phyloP scores from a whole-genome alignment of 2,113 vertebrate genomes.

The Archocentrus centrarchus region DNA sequence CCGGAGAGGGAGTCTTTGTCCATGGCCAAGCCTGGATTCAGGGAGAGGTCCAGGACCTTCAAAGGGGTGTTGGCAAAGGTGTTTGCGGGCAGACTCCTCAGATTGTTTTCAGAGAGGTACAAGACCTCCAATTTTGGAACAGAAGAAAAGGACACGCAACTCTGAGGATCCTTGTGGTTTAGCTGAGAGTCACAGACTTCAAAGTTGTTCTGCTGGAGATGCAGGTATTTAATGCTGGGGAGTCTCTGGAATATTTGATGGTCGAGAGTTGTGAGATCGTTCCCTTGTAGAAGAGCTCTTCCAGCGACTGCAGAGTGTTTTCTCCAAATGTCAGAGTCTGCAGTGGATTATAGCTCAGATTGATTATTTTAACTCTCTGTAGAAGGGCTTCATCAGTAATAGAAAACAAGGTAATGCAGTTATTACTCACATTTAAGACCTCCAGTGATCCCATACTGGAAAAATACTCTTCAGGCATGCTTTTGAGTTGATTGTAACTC shows the following conservation, averaged over 20 bases:
- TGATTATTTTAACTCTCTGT: conserved; percentile 78
- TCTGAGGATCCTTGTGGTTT: conserved; percentile 21
- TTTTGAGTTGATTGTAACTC: conserved; percentile 91
- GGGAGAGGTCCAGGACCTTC: conserved; percentile 86
- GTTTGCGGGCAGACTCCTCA: conserved; percentile 76
- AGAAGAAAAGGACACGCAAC: conserved; percentile 83
- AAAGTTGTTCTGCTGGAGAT: conserved; percentile 87
- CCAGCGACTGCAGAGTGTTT: conserved; percentile 70
- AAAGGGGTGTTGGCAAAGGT: conserved; percentile 85
- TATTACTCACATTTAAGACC: conserved; percentile 91
- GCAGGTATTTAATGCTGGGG: conserved; percentile 80
- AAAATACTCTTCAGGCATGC: conserved; percentile 84
- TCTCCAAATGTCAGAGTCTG: conserved; percentile 78
- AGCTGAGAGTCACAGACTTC: conserved; percentile 72
- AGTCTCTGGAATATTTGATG: conserved; percentile 83
- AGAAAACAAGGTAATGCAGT: conserved; percentile 86
- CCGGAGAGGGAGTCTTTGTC: conserved; percentile 82
- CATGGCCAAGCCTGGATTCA: conserved; percentile 86
- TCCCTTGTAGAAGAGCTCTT: conserved; percentile 86
- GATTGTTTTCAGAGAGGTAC: conserved; percentile 85
- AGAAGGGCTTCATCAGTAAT: conserved; percentile 65
- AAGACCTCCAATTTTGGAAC: conserved; percentile 80
- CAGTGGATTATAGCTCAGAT: conserved; percentile 88
- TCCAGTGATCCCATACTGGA: conserved; percentile 82
- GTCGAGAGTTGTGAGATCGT: conserved; percentile 79